Base-by-base conservation (phyloP, 1,140 invertebrate species). In the Adoxophyes honmai region DNA sequence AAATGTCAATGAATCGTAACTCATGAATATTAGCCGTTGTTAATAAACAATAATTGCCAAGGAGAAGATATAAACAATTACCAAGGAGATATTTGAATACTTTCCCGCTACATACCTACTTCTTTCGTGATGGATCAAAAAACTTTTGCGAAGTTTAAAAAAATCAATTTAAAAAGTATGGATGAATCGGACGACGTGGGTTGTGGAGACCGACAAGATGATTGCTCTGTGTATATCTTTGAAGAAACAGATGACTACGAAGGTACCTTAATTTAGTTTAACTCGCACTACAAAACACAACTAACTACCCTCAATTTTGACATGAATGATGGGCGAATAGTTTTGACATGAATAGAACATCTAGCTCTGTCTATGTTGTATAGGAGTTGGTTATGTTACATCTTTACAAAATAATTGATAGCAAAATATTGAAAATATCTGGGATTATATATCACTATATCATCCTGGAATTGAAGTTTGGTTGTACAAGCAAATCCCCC, bases 211-310 rank as follows among this genome's bases (percentile, higher is more conserved):
- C 38, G 7, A n/a, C n/a, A n/a, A 7, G n/a, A 18, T 44, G 11
- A 7, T 5, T 44, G 39, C 21, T 44, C 39, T 18, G 39, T 44
- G 39, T 44, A 44, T n/a, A 18, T 44, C n/a, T 44, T 15, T 18
- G 39, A 44, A n/a, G 39, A 44, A 44, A 10, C 15, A n/a, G n/a
- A n/a, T 10, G n/a, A 44, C 4, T 44, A 53, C 28, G 55, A 57
- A 62, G 60, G 60, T 62, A 44, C 21, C 11, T 39, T n/a, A 14
- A 14, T 14, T 15, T n/a, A n/a, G n/a, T n/a, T n/a, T n/a, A n/a
- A n/a, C n/a, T n/a, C n/a, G n/a, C n/a, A n/a, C n/a, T n/a, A n/a
- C n/a, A n/a, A n/a, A n/a, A n/a, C n/a, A n/a, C n/a, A n/a, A n/a
- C n/a, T n/a, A n/a, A n/a, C n/a, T n/a, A n/a, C n/a, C n/a, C n/a